These are phyloP conservation scores for Actinia tenebrosa DNA, from an alignment of 64 coral and sea anemone species.

Conservation along the genomic window DNA sequence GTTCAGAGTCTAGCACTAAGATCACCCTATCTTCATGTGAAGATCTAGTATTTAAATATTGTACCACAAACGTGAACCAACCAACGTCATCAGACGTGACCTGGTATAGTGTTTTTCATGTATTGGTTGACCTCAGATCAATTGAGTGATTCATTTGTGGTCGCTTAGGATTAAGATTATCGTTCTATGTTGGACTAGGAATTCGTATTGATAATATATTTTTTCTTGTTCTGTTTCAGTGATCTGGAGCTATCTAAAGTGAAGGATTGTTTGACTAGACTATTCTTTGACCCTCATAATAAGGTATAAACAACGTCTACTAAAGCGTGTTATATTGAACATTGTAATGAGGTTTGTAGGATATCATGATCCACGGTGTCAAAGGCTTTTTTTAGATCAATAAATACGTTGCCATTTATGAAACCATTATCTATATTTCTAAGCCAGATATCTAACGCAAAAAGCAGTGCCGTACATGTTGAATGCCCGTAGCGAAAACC, in stretches of 20 bases:
- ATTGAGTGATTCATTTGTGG: background rate
- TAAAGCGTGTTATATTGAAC: no score
- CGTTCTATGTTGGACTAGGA: background rate
- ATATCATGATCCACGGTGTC: no score
- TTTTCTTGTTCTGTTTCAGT: background rate
- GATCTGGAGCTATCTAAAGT: slow-evolving; percentile 69
- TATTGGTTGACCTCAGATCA: background rate
- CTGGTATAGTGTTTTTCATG: background rate
- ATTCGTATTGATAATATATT: background rate
- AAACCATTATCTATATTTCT: no score
- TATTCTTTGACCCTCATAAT: slow-evolving; percentile 93
- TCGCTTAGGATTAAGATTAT: background rate
- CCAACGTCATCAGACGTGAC: background rate
- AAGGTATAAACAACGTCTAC: slow-evolving; percentile 52
- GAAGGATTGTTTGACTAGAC: slow-evolving; percentile 86
- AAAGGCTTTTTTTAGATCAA: no score
- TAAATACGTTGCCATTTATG: no score
- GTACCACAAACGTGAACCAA: background rate
- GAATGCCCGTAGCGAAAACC: no score
- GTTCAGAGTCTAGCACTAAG: no score
- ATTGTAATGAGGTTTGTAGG: no score
- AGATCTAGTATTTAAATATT: background rate
- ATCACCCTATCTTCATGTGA: no score
- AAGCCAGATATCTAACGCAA: no score
- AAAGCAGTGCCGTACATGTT: no score